These are phyloP conservation scores for Drosophila histrio DNA, from an alignment of 2,888 invertebrate species.

Conservation along the genomic window DNA sequence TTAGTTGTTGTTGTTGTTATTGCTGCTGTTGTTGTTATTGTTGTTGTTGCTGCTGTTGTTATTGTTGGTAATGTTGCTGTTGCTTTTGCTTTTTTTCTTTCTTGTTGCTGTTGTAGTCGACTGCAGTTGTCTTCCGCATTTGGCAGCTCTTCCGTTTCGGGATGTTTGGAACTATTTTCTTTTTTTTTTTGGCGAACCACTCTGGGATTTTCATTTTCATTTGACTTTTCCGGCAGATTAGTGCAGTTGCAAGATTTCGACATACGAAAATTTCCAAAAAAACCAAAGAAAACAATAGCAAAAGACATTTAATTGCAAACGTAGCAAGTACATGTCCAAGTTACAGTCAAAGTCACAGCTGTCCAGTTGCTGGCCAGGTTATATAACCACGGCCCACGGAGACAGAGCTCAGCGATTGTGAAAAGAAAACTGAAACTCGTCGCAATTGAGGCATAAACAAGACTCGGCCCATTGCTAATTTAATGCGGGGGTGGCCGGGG, in stretches of 20 bases:
- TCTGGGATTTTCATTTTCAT: constrained; percentile 36
- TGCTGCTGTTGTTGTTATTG: constrained; percentile 21
- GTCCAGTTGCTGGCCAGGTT: constrained; percentile 9
- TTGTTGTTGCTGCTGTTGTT: constrained; percentile 16
- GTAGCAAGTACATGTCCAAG: constrained; percentile 36
- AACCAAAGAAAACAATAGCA: constrained; percentile 17
- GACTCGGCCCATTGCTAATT: constrained; percentile 57
- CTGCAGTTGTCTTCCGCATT: constrained; percentile 56
- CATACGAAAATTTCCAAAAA: constrained; percentile 28
- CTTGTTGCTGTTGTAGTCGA: constrained; percentile 15
- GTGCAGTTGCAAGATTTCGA: constrained; percentile 34
- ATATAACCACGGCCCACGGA: constrained; percentile 18
- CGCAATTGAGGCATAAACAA: constrained; percentile 67
- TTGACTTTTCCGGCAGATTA: constrained; percentile 31
- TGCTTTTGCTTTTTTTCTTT: constrained; percentile 18
- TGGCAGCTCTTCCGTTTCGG: constrained; percentile 53
- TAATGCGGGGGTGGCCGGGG: constrained; percentile 47
- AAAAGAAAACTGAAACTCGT: constrained; percentile 41
- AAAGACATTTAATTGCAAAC: constrained; percentile 51
- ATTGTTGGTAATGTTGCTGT: constrained; percentile 13
- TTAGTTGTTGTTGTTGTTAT: constrained; percentile 20
- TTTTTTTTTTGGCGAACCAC: constrained; percentile 5
- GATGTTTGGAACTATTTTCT: constrained; percentile 10
- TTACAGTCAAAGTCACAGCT: neutral
- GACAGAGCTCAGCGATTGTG: constrained; percentile 25